A percentile compares a stretch with the other conserved stretches of the same genome.
phyloP scores from a whole-genome alignment of 2,797 vertebrate species.

The Fratercula arctica region DNA sequence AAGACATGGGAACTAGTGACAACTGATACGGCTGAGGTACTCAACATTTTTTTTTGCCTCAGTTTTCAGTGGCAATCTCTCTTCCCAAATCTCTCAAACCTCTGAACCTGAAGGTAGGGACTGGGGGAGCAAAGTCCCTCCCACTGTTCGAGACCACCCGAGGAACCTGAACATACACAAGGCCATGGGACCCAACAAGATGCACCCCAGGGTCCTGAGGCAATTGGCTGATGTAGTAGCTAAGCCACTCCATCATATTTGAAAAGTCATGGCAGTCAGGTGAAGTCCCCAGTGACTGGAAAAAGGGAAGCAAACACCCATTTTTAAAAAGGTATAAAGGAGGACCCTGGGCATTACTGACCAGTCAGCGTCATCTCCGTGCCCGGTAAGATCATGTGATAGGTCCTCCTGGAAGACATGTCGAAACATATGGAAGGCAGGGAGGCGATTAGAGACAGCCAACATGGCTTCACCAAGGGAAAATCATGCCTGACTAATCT shows the following conservation, averaged over 20 bases:
- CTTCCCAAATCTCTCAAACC: not conserved
- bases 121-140: too few species aligned
- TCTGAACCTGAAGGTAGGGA: not conserved
- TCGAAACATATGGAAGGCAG: not conserved
- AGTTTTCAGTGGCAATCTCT: not conserved
- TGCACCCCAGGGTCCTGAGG: too few species aligned
- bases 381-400: not conserved
- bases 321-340: too few species aligned
- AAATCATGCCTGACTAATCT: not conserved
- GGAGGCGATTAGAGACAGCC: not conserved
- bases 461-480: not conserved
- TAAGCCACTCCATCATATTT: too few species aligned
- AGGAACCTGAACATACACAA: too few species aligned
- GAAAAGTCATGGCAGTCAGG: too few species aligned
- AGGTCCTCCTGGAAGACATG: not conserved
- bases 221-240: too few species aligned
- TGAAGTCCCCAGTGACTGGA: too few species aligned
- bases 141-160: too few species aligned
- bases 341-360: too few species aligned
- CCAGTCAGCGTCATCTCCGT: not conserved
- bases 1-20: not conserved
- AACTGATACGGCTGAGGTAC: not conserved
- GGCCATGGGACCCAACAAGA: too few species aligned
- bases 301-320: too few species aligned
- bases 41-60: not conserved